Conservation (phyloP, 30 jellyfish, hydroid and myxozoan species). For the Haliclystus octoradiatus region DNA sequence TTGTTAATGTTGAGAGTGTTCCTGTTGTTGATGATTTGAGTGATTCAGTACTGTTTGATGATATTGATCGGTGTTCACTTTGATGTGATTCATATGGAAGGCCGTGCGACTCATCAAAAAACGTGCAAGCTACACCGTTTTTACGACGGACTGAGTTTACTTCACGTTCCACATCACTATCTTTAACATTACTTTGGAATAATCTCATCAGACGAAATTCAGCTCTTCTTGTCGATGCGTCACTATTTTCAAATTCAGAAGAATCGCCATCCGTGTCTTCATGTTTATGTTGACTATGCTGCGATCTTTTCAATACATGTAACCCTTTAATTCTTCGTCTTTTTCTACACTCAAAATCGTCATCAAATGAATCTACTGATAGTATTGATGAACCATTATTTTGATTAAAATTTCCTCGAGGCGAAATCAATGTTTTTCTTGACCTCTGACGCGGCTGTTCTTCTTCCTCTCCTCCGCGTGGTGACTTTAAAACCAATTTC, state of each 20-base stretch:
- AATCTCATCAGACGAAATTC: not conserved
- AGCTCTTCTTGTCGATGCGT: not conserved
- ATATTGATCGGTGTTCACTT: not conserved
- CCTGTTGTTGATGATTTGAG: not conserved
- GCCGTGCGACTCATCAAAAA: not conserved
- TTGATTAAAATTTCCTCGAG: not conserved
- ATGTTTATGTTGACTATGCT: not conserved
- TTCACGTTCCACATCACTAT: not conserved
- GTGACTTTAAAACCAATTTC: not conserved
- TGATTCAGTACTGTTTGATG: not conserved
- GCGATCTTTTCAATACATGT: not conserved
- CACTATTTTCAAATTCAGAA: not conserved
- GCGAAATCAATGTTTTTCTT: not conserved
- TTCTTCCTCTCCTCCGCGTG: not conserved
- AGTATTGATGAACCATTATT: not conserved
- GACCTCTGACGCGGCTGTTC: no score
- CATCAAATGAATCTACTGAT: not conserved
- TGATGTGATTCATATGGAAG: not conserved
- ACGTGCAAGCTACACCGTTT: not conserved
- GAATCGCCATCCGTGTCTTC: not conserved
- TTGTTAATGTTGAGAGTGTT: not conserved
- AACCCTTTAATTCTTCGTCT: not conserved
- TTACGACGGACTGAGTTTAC: not conserved
- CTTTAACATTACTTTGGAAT: not conserved
- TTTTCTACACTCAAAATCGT: not conserved